phyloP scores from a whole-genome alignment of 2,113 vertebrate genomes.

The Silurus glanis region DNA sequence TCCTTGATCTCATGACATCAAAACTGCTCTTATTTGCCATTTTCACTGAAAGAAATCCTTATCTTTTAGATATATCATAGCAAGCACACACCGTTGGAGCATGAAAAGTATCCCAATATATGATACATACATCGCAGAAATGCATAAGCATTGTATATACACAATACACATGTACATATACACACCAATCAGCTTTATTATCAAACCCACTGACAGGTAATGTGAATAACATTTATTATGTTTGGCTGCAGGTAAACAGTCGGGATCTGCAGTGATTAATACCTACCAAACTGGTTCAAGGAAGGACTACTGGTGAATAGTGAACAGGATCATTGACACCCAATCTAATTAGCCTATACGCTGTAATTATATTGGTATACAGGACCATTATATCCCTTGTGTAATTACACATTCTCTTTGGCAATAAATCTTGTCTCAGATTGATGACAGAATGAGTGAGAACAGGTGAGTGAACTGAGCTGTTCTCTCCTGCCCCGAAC shows the following conservation, averaged over 20 bases:
- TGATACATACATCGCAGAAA: not conserved
- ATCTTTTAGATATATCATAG: not conserved
- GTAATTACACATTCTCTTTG: not conserved
- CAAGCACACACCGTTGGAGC: not conserved
- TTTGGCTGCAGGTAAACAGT: too few species aligned
- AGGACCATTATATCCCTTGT: constrained; percentile 9
- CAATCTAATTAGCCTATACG: not conserved
- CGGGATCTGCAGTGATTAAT: too few species aligned
- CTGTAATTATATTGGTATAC: not conserved
- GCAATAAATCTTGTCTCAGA: constrained; percentile 8
- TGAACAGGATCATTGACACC: too few species aligned
- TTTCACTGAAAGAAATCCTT: not conserved
- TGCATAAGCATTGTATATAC: not conserved
- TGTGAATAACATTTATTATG: too few species aligned
- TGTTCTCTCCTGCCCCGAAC: constrained; percentile 32
- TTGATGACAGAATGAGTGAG: constrained; percentile 45
- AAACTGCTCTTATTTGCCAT: not conserved
- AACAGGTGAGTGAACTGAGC: not conserved
- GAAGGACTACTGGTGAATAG: too few species aligned
- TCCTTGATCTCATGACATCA: not conserved
- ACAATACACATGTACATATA: not conserved
- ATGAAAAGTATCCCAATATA: not conserved
- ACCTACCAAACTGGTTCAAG: too few species aligned
- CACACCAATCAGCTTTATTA: too few species aligned
- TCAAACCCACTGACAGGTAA: too few species aligned